Percentiles rank a stretch among this genome's conserved stretches.
These are phyloP conservation scores for Vanessa atalanta DNA, from an alignment of 1,140 invertebrate species.

Conservation along the genomic window DNA sequence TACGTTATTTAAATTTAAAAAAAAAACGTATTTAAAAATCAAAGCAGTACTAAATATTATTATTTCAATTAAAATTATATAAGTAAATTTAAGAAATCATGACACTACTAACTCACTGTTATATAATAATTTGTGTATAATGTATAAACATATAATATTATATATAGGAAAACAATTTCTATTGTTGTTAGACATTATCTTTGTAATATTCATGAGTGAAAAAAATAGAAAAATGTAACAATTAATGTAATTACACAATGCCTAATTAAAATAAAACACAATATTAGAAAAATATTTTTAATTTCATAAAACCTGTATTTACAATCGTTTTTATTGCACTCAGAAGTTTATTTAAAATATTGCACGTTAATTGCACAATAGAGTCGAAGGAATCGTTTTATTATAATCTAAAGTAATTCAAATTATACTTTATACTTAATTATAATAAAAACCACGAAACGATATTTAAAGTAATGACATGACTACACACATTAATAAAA, in stretches of 20 bases:
- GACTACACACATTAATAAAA: neutral
- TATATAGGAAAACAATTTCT: no score
- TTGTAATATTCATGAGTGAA: no score
- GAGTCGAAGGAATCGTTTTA: constrained; percentile 24
- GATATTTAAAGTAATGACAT: constrained; percentile 22
- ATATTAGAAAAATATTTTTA: neutral
- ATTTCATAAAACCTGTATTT: constrained; percentile 31
- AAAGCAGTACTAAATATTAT: no score
- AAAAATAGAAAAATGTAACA: no score
- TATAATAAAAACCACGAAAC: constrained; percentile 18
- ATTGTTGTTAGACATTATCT: no score
- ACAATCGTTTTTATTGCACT: constrained; percentile 44
- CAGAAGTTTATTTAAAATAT: constrained; percentile 31
- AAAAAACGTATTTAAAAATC: no score
- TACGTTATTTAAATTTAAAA: no score
- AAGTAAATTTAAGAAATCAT: no score
- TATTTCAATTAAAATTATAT: no score
- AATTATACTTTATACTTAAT: neutral
- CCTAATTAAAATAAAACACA: constrained; percentile 1
- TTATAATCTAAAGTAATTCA: constrained; percentile 1
- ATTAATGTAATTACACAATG: neutral
- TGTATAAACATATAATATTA: no score
- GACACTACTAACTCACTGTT: no score
- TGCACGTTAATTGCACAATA: constrained; percentile 49
- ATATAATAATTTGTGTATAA: no score